These are phyloP conservation scores for Emys orbicularis DNA, from an alignment of 2,797 vertebrate genomes.

Conservation along the genomic window DNA sequence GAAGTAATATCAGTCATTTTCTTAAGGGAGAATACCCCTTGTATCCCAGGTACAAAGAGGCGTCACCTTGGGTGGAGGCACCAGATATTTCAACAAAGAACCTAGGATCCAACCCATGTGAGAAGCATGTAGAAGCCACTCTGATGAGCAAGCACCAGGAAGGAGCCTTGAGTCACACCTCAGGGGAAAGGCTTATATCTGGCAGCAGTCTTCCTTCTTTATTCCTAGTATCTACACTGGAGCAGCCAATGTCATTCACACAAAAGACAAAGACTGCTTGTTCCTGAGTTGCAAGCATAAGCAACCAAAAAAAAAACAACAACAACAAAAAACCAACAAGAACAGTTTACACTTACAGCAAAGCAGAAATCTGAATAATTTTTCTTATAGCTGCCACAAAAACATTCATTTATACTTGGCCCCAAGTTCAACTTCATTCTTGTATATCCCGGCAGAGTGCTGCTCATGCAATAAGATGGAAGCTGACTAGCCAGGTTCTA, in stretches of 20 bases:
- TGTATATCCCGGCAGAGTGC: neutral
- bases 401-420: accelerated
- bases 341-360: neutral
- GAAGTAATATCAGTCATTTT: neutral
- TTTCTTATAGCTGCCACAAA: neutral
- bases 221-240: neutral
- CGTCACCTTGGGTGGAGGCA: neutral
- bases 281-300: neutral
- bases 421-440: neutral
- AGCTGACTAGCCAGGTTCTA: neutral
- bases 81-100: neutral
- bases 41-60: neutral
- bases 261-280: conserved; percentile 32
- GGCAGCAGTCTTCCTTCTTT: conserved; percentile 1
- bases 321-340: neutral
- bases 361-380: neutral
- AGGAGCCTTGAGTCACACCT: neutral
- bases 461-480: neutral
- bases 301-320: too few species aligned
- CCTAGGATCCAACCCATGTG: neutral
- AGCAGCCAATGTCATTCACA: neutral
- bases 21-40: neutral
- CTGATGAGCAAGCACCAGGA: neutral
- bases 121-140: neutral
- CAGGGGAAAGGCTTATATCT: neutral